Evolutionary conservation across 2,797 vertebrate genomes (phyloP).

Genomic region (Pseudochaenichthys georgianus): DNA sequence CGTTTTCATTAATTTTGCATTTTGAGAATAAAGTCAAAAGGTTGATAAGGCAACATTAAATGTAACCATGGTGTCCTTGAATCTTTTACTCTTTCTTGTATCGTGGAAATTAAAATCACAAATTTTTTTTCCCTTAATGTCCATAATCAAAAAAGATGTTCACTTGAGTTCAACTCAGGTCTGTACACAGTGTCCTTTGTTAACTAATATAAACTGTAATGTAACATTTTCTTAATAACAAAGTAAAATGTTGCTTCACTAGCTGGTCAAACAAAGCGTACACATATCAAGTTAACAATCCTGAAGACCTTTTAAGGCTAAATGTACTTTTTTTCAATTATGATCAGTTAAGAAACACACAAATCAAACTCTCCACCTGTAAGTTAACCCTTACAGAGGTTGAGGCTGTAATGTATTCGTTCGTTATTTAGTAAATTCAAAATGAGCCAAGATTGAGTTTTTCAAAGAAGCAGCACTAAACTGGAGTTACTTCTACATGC

Average conservation of each 20-base stretch:
- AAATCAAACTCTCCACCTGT: background rate
- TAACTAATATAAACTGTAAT: background rate
- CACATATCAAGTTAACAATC: background rate
- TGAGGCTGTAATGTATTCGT: background rate
- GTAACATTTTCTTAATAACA: background rate
- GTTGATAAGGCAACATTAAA: no score
- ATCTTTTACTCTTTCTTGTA: background rate
- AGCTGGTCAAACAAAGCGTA: no score
- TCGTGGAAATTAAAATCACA: background rate
- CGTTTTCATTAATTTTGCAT: no score
- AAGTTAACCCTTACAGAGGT: background rate
- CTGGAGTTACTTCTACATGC: background rate
- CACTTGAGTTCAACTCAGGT: background rate
- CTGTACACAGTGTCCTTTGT: no score
- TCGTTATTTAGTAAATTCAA: background rate
- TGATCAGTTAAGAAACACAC: background rate
- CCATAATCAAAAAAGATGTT: background rate
- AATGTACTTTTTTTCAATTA: background rate
- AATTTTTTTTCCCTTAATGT: background rate
- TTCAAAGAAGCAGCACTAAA: slow-evolving; percentile 1
- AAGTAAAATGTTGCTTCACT: no score
- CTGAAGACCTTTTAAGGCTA: background rate
- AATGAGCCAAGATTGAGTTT: background rate
- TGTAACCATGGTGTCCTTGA: no score
- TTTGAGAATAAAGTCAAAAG: no score